A percentile compares a stretch with the other conserved stretches of the same genome.
Evolutionary conservation across 2,113 vertebrate genomes (phyloP).

Genomic region (Poeciliopsis retropinna): DNA sequence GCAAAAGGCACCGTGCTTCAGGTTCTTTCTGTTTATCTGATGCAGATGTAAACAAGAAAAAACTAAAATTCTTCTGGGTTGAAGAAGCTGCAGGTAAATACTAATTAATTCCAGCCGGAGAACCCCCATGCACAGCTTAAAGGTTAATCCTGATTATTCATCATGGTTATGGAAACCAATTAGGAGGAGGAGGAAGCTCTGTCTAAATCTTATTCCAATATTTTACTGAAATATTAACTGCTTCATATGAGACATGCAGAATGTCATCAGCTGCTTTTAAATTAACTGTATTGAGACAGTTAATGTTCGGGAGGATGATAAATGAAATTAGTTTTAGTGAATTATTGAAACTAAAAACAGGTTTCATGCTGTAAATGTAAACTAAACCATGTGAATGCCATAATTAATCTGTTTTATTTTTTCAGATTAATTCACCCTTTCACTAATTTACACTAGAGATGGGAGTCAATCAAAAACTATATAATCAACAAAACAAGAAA

Average conservation of each 20-base stretch:
- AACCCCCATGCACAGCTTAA: background rate
- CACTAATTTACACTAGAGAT: background rate
- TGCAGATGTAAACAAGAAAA: constrained; percentile 11
- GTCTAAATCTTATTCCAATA: no score
- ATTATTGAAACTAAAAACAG: background rate
- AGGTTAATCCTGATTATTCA: constrained; percentile 24
- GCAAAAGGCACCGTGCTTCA: constrained; percentile 4
- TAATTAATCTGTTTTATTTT: background rate
- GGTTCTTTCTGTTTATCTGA: constrained; percentile 3
- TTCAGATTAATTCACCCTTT: background rate
- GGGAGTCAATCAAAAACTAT: no score
- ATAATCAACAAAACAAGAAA: no score
- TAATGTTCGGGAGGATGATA: no score
- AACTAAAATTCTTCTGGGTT: background rate
- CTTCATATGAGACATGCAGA: no score
- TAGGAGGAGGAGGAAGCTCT: background rate
- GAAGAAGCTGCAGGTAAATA: constrained; percentile 15
- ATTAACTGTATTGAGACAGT: no score
- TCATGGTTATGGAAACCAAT: constrained; percentile 17
- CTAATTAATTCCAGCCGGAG: constrained; percentile 22
- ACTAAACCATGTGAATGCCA: background rate
- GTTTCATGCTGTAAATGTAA: background rate
- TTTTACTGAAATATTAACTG: no score
- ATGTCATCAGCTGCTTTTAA: no score
- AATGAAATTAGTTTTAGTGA: background rate